Conservation (phyloP, 2,888 invertebrate genomes). For the Prosopocoilus inquinatus region DNA sequence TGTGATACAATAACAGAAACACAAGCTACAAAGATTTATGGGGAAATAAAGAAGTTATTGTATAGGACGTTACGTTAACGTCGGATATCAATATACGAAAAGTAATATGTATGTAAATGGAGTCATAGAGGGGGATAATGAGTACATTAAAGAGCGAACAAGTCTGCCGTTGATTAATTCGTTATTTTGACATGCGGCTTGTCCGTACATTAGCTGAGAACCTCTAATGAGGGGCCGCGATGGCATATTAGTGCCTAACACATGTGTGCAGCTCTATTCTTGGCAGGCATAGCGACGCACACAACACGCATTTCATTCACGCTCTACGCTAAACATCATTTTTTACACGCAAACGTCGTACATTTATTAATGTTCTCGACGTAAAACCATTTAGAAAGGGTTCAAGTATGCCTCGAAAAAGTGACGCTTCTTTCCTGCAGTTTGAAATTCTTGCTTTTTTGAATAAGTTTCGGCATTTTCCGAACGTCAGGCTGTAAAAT, state of each 20-base stretch:
- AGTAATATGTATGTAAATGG: neutral
- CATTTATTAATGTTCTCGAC: conserved; percentile 15
- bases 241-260: conserved; percentile 37
- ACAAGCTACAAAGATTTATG: too few relatives aligned
- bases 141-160: conserved; percentile 14
- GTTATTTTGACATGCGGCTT: conserved; percentile 52
- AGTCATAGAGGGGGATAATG: conserved; percentile 2
- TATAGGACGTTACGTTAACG: too few relatives aligned
- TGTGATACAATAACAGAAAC: too few relatives aligned
- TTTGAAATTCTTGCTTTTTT: too few relatives aligned
- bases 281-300: conserved; percentile 14
- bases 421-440: too few relatives aligned
- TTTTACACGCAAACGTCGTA: conserved; percentile 16
- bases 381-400: conserved; percentile 14
- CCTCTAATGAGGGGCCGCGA: conserved; percentile 38
- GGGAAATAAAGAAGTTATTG: too few relatives aligned
- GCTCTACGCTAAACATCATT: conserved; percentile 15
- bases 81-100: too few relatives aligned
- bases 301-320: conserved; percentile 15
- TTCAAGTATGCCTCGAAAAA: conserved; percentile 9
- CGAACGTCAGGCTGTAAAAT: too few relatives aligned
- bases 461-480: too few relatives aligned
- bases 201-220: conserved; percentile 49
- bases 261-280: conserved; percentile 20
- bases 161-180: conserved; percentile 47